Percentiles rank a stretch among this genome's conserved stretches.
These are phyloP conservation scores for Ataeniobius toweri DNA, from an alignment of 2,797 vertebrate species.

Conservation along the genomic window DNA sequence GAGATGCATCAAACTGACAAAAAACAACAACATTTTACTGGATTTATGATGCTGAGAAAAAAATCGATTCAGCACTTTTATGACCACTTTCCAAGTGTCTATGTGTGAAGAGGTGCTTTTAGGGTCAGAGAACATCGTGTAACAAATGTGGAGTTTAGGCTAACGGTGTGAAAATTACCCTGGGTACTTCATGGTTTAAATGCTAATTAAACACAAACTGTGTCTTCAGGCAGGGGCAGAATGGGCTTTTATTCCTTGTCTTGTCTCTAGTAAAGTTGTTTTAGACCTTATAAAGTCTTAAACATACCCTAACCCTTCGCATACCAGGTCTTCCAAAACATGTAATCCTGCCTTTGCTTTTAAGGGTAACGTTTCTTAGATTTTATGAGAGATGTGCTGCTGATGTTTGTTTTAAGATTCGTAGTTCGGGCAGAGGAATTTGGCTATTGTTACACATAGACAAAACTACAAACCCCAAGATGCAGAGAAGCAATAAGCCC, in stretches of 20 bases:
- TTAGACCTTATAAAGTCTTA: not conserved
- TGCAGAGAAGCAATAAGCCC: not conserved
- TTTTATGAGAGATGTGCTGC: not conserved
- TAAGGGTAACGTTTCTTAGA: too few species aligned
- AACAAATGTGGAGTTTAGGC: not conserved
- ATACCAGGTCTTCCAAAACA: not conserved
- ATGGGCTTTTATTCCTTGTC: not conserved
- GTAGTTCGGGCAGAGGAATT: not conserved
- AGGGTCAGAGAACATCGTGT: slow-evolving; percentile 9
- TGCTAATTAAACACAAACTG: not conserved
- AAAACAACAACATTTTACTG: not conserved
- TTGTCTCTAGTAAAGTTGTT: not conserved
- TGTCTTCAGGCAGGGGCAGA: not conserved
- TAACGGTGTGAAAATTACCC: not conserved
- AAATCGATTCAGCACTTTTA: not conserved
- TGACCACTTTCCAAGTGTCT: not conserved
- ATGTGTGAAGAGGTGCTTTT: not conserved
- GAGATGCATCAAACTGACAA: slow-evolving; percentile 1
- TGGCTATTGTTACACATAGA: too few species aligned
- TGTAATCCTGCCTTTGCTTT: not conserved
- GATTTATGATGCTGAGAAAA: not conserved
- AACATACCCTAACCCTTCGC: too few species aligned
- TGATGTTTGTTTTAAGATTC: not conserved
- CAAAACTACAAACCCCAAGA: not conserved
- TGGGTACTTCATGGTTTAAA: not conserved